Evolutionary conservation across 2,888 invertebrate genomes (phyloP), one percentile per base, ranked within the genome.

Genomic region (Drosophila emarginata): DNA sequence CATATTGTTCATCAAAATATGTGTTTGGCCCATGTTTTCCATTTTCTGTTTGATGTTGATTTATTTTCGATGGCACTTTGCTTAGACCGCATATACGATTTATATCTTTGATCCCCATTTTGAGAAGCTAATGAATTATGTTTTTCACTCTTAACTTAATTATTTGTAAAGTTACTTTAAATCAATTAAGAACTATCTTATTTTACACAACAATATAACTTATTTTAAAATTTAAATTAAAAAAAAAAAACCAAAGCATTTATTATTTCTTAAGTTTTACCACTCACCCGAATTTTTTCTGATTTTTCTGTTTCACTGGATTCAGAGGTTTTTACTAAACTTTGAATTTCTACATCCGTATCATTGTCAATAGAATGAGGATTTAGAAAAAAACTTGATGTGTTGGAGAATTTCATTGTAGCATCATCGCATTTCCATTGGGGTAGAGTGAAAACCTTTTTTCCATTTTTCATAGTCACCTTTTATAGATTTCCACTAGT

Each of bases 391-490:
- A 9, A 11, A 12, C 50, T 21, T 1, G 4, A 36, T 11, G 50
- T 14, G 5, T 32, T 60, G 1, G 9, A 11, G 6, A 36, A 6
- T 45, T 66, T 36, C 2, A 3, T 45, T 4, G 56, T 18, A 4
- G 23, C n/a, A 12, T 50, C 26, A 26, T 1, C 63, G 59, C 6
- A 11, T 2, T 1, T 72, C 26, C 5, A 45, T 7, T 4, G 4
- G 15, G 40, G 28, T 0, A 80, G 67, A 2, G 45, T 14, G 18
- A 59, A 63, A 1, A 21, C 1, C 11, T 45, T 73, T 59, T 67
- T 83, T 11, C 78, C 76, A 0, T 73, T 73, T 7, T 21, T 68
- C 4, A n/a, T 4, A 1, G 6, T 7, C 0, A 73, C 63, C 86
- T 85, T 9, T 37, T 26, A 11, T 6, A 3, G 37, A 15, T 18